Evolutionary conservation across 2,797 vertebrate species (phyloP).

Genomic region (Pygocentrus nattereri): DNA sequence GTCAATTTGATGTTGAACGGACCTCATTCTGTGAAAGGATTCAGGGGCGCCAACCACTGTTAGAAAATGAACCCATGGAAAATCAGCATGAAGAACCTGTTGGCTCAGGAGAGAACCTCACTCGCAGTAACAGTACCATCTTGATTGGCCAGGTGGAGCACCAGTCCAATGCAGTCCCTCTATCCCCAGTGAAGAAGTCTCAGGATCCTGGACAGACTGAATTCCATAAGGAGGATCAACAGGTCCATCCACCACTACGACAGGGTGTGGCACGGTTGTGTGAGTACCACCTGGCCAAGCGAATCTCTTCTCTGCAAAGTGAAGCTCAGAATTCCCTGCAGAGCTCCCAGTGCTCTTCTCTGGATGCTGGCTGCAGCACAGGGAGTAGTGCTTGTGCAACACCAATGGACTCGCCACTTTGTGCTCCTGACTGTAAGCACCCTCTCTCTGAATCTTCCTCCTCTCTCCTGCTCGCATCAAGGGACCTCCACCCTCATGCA

Average conservation of each 20-base stretch:
- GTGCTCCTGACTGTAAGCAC: conserved; percentile 86
- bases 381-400: conserved; percentile 91
- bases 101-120: conserved; percentile 66
- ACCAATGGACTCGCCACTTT: conserved; percentile 93
- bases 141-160: conserved; percentile 81
- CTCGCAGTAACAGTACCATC: conserved; percentile 65
- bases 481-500: conserved; percentile 89
- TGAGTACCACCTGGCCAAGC: conserved; percentile 93
- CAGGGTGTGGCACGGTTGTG: conserved; percentile 81
- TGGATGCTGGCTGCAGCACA: conserved; percentile 94
- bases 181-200: conserved; percentile 82
- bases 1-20: conserved; percentile 86
- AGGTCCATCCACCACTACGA: conserved; percentile 68
- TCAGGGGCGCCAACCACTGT: conserved; percentile 82
- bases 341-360: conserved; percentile 95
- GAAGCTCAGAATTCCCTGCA: conserved; percentile 93
- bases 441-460: conserved; percentile 85
- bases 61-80: conserved; percentile 73
- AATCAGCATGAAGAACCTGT: conserved; percentile 63
- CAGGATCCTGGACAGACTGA: conserved; percentile 74
- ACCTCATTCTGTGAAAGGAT: conserved; percentile 86
- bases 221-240: conserved; percentile 80
- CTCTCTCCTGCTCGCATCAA: conserved; percentile 77
- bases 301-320: conserved; percentile 93
- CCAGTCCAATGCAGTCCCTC: conserved; percentile 76